phyloP scores from a whole-genome alignment of 2,888 invertebrate species.

The Crepidodera aurea region DNA sequence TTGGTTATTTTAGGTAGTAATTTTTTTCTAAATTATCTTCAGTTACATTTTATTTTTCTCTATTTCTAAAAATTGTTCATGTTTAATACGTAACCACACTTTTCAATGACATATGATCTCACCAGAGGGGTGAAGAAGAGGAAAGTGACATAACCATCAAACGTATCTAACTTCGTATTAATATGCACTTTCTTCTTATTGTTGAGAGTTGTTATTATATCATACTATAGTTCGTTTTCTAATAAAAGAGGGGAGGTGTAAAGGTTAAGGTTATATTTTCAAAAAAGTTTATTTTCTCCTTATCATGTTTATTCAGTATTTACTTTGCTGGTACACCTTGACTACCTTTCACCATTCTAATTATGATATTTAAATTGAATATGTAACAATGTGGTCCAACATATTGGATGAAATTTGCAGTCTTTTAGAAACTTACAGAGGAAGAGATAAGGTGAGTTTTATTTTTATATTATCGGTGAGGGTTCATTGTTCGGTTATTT shows the following conservation, averaged over 20 bases:
- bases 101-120: constrained; percentile 8
- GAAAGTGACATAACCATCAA: neutral
- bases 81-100: constrained; percentile 23
- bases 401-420: constrained; percentile 67
- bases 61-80: constrained; percentile 1
- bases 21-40: neutral
- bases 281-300: constrained; percentile 1
- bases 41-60: constrained; percentile 20
- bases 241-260: constrained; percentile 1
- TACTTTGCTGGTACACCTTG: constrained; percentile 1
- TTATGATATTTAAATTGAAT: neutral
- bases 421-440: constrained; percentile 80
- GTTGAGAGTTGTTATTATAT: too few species aligned
- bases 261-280: constrained; percentile 16
- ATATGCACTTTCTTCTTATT: neutral
- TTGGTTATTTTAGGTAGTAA: too few species aligned
- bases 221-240: too few species aligned
- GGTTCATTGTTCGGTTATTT: neutral
- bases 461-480: neutral
- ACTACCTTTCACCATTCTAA: constrained; percentile 8
- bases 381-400: constrained; percentile 25
- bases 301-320: constrained; percentile 7
- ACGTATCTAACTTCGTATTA: neutral
- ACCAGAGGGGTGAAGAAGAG: neutral
- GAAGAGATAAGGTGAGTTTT: constrained; percentile 80